Evolutionary conservation across 2,797 vertebrate species (phyloP).

Genomic region (Gambelia wislizenii): DNA sequence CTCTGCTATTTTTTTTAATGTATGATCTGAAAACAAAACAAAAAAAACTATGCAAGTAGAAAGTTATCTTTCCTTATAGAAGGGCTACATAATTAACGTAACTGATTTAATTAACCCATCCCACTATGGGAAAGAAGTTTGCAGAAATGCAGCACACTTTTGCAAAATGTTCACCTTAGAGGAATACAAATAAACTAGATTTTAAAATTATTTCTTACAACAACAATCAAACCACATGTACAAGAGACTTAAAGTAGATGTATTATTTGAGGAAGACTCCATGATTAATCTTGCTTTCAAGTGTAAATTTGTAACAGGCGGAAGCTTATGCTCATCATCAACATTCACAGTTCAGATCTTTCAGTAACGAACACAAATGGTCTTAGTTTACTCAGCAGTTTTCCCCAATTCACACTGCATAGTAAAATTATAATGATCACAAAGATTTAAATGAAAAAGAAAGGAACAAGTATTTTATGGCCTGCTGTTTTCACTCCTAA

Average conservation of each 20-base stretch:
- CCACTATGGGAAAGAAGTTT: background rate
- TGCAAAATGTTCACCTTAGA: background rate
- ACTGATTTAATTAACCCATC: background rate
- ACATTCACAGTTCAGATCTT: background rate
- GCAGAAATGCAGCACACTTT: background rate
- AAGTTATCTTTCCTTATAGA: background rate
- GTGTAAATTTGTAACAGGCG: background rate
- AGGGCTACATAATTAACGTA: background rate
- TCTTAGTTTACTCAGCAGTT: background rate
- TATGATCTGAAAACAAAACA: background rate
- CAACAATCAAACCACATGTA: no score
- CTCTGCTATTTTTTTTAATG: background rate
- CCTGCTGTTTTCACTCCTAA: background rate
- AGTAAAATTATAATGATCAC: background rate
- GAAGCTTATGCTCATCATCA: background rate
- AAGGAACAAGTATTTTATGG: background rate
- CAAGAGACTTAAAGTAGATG: background rate
- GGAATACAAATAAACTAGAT: no score
- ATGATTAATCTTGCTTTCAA: background rate
- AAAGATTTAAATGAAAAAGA: background rate
- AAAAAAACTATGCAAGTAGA: background rate
- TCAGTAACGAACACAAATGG: background rate
- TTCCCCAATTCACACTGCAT: background rate
- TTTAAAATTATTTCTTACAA: no score
- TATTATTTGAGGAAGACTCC: background rate